Conservation (phyloP, 2,888 invertebrate genomes). For the Thera britannica region DNA sequence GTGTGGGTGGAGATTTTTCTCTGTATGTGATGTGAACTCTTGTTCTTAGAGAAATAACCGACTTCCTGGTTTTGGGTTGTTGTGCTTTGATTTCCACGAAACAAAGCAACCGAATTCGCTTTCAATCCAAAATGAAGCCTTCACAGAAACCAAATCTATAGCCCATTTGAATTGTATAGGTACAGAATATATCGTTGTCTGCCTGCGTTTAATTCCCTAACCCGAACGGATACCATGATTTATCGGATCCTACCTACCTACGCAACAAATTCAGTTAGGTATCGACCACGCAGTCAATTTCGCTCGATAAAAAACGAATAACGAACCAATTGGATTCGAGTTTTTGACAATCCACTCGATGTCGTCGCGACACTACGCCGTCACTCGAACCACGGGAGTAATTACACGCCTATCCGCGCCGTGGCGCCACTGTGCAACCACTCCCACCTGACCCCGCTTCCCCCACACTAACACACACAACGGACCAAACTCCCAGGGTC, state of each 20-base stretch:
- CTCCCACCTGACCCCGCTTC: conserved; percentile 45
- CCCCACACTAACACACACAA: conserved; percentile 20
- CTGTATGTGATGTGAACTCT: too few species aligned
- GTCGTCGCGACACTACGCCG: conserved; percentile 51
- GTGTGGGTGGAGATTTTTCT: too few species aligned
- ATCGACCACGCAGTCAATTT: conserved; percentile 38
- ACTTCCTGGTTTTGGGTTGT: background rate
- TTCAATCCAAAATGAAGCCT: conserved; percentile 11
- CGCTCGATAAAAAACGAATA: conserved; percentile 52
- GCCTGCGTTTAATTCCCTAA: conserved; percentile 24
- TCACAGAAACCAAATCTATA: conserved; percentile 19
- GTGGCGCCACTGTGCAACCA: conserved; percentile 54
- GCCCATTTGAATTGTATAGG: conserved; percentile 25
- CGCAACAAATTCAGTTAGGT: conserved; percentile 39
- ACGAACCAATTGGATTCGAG: conserved; percentile 62
- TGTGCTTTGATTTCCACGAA: background rate
- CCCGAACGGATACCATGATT: conserved; percentile 21
- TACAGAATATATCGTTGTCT: conserved; percentile 12
- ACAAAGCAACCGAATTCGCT: conserved; percentile 18
- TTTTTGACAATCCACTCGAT: conserved; percentile 68
- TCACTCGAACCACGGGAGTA: conserved; percentile 55
- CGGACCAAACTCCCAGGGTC: conserved; percentile 42
- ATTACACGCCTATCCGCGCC: conserved; percentile 58
- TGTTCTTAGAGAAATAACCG: too few species aligned
- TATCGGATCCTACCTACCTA: conserved; percentile 24